Evolutionary conservation across 2,113 vertebrate genomes (phyloP).

Genomic region (Thamnophis sirtalis): DNA sequence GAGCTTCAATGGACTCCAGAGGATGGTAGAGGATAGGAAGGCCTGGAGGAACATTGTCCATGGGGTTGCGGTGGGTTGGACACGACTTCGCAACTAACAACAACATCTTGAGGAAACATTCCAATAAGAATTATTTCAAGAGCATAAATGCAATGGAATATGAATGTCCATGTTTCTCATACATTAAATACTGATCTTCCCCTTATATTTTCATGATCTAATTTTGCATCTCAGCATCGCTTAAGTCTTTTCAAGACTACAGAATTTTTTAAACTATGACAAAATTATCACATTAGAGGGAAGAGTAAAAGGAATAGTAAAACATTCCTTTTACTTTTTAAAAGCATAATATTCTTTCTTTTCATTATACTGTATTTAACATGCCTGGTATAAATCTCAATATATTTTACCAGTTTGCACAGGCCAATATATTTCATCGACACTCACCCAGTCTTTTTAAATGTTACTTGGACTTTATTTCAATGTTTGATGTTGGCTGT

Average conservation of each 20-base stretch:
- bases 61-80: too few species aligned
- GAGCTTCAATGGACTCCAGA: too few species aligned
- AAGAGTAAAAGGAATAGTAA: background rate
- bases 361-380: background rate
- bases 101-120: background rate
- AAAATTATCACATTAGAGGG: background rate
- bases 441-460: background rate
- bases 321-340: background rate
- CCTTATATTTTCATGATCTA: background rate
- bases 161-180: background rate
- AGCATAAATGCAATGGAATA: background rate
- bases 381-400: background rate
- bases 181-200: background rate
- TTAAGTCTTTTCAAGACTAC: background rate
- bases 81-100: too few species aligned
- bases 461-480: background rate
- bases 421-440: background rate
- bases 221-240: background rate
- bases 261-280: background rate
- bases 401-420: background rate
- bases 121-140: background rate
- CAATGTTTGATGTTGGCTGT: background rate
- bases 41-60: too few species aligned
- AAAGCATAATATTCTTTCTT: background rate
- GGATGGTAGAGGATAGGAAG: too few species aligned